phyloP scores from a whole-genome alignment of 2,888 invertebrate species.

The Pseudanteris insignis region DNA sequence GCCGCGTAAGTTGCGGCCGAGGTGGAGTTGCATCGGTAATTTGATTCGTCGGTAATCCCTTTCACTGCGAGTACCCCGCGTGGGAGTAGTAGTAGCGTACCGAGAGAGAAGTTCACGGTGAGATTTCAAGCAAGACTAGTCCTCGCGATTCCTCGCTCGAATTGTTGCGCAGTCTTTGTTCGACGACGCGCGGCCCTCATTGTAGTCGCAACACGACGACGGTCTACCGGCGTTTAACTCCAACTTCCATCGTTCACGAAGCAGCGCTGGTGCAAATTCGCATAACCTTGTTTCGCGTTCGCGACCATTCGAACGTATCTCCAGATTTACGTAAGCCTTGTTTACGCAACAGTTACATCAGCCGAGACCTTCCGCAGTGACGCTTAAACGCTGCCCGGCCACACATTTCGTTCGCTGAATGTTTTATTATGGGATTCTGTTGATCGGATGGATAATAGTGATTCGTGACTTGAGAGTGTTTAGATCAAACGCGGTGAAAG shows the following conservation, averaged over 20 bases:
- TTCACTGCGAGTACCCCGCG: conserved; percentile 55
- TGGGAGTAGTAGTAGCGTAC: conserved; percentile 51
- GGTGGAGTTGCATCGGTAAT: conserved; percentile 49
- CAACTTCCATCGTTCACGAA: too few species aligned
- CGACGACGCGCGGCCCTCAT: conserved; percentile 23
- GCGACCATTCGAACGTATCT: conserved; percentile 17
- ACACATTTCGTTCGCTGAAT: too few species aligned
- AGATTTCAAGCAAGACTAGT: conserved; percentile 54
- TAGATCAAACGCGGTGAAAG: too few species aligned
- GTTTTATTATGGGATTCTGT: too few species aligned
- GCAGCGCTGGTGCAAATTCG: too few species aligned
- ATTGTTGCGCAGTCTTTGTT: conserved; percentile 39
- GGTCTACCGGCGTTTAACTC: too few species aligned
- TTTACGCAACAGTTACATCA: conserved; percentile 33
- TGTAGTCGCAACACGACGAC: too few species aligned
- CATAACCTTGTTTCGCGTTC: too few species aligned
- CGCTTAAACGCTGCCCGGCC: too few species aligned
- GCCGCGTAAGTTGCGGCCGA: conserved; percentile 17
- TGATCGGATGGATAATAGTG: too few species aligned
- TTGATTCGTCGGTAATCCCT: conserved; percentile 54
- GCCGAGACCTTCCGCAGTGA: conserved; percentile 20
- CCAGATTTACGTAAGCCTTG: conserved; percentile 28
- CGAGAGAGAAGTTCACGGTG: conserved; percentile 51
- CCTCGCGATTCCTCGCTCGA: conserved; percentile 41
- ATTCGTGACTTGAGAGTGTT: too few species aligned